Conservation (phyloP, 2,113 vertebrate species). For the Cacatua alba region DNA sequence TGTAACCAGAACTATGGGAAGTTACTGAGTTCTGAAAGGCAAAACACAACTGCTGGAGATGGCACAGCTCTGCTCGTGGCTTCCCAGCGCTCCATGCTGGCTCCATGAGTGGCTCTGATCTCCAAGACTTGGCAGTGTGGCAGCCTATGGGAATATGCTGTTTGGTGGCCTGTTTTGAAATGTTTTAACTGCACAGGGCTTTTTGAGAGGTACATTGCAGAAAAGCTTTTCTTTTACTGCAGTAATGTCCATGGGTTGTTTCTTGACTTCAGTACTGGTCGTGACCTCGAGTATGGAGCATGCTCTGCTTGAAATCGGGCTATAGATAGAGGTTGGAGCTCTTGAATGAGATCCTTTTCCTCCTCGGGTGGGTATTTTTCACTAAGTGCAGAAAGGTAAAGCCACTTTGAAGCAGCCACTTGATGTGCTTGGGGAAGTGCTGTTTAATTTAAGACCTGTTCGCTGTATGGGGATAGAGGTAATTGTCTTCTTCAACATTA, state of each 20-base stretch:
- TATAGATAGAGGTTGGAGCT: neutral
- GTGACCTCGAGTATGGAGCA: neutral
- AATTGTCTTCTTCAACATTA: neutral
- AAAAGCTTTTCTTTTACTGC: neutral
- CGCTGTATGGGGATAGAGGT: neutral
- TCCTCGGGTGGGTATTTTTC: neutral
- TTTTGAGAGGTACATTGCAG: neutral
- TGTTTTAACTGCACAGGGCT: neutral
- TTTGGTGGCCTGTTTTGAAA: neutral
- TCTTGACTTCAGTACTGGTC: neutral
- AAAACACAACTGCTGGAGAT: neutral
- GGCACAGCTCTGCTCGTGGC: neutral
- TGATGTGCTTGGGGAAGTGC: neutral
- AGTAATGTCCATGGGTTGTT: neutral
- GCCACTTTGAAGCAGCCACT: neutral
- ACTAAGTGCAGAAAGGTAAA: neutral
- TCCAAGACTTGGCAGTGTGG: neutral
- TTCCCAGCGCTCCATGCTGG: neutral
- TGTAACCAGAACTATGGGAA: neutral
- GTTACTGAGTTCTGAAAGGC: neutral
- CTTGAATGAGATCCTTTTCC: neutral
- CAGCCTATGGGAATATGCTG: neutral
- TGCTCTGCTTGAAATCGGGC: neutral
- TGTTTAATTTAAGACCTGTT: neutral
- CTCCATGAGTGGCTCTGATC: accelerated